Evolutionary conservation across 1,140 invertebrate genomes (phyloP).

Genomic region (Aphidius ervi): DNA sequence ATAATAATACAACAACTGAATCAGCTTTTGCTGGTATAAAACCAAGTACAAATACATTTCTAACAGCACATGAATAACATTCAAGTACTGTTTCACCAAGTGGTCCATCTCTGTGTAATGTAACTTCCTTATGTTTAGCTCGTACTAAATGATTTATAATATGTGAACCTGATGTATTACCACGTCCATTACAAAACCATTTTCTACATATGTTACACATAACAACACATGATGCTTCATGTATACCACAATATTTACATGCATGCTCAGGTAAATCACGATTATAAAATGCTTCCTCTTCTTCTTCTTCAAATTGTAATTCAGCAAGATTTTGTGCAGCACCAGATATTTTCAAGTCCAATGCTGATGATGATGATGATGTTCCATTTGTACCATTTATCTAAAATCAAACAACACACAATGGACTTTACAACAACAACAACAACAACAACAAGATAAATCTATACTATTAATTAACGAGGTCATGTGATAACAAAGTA

Average conservation of each 20-base stretch:
- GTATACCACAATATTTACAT: slow-evolving; percentile 98
- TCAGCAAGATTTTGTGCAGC: slow-evolving; percentile 74
- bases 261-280: slow-evolving; percentile 90
- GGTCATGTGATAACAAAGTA: too few relatives aligned
- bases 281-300: slow-evolving; percentile 86
- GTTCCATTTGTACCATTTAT: slow-evolving; percentile 58
- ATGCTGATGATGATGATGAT: slow-evolving; percentile 31
- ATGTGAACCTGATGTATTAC: slow-evolving; percentile 96
- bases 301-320: slow-evolving; percentile 84
- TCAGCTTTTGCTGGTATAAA: slow-evolving; percentile 99
- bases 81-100: slow-evolving; percentile 96
- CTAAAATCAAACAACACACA: slow-evolving; percentile 39
- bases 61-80: slow-evolving; percentile 97
- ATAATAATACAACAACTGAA: slow-evolving; percentile 96
- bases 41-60: slow-evolving; percentile 96
- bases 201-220: slow-evolving; percentile 98
- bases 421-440: background rate
- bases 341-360: slow-evolving; percentile 65
- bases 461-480: too few relatives aligned
- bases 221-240: slow-evolving; percentile 95
- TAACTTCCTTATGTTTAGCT: slow-evolving; percentile 98
- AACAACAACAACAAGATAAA: too few relatives aligned
- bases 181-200: slow-evolving; percentile 99
- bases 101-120: slow-evolving; percentile 94
- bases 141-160: slow-evolving; percentile 98